These are phyloP conservation scores for Pogonus chalceus DNA, from an alignment of 1,140 invertebrate species.

Conservation along the genomic window DNA sequence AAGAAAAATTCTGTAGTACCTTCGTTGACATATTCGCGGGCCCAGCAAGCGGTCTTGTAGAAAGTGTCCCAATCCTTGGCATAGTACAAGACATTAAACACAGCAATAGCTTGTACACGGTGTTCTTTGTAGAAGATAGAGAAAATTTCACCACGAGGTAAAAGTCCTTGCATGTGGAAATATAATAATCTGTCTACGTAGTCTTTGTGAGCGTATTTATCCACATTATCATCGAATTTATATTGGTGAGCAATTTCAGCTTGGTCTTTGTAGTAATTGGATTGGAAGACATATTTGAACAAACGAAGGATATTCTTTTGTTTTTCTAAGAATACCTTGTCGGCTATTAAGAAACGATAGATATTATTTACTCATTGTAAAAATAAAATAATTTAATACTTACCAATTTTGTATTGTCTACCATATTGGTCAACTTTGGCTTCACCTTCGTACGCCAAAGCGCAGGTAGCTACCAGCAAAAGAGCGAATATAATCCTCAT, in stretches of 20 bases:
- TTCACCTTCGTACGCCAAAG: too few relatives aligned
- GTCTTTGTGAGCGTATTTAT: slow-evolving; percentile 38
- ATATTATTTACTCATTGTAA: too few relatives aligned
- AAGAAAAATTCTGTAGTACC: too few relatives aligned
- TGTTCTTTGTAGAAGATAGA: slow-evolving; percentile 41
- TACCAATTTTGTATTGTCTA: slow-evolving; percentile 19
- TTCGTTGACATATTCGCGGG: slow-evolving; percentile 49
- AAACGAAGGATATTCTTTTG: slow-evolving; percentile 50
- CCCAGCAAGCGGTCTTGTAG: slow-evolving; percentile 53
- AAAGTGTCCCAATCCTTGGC: slow-evolving; percentile 55
- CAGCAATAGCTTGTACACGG: slow-evolving; percentile 41
- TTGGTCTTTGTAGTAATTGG: slow-evolving; percentile 35
- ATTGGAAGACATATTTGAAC: slow-evolving; percentile 45
- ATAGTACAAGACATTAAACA: slow-evolving; percentile 49
- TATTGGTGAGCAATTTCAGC: slow-evolving; percentile 42
- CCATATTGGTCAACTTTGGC: slow-evolving; percentile 10
- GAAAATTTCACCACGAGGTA: slow-evolving; percentile 34
- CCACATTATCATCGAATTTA: slow-evolving; percentile 41
- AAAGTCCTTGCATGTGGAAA: slow-evolving; percentile 31
- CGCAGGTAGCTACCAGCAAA: slow-evolving; percentile 16
- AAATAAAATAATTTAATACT: slow-evolving; percentile 13
- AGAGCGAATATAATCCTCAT: slow-evolving; percentile 19
- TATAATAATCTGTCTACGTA: slow-evolving; percentile 49
- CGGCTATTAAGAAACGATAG: slow-evolving; percentile 37
- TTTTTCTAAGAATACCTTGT: slow-evolving; percentile 41